phyloP scores from a whole-genome alignment of 2,888 invertebrate genomes.

The Plemyria rubiginata region DNA sequence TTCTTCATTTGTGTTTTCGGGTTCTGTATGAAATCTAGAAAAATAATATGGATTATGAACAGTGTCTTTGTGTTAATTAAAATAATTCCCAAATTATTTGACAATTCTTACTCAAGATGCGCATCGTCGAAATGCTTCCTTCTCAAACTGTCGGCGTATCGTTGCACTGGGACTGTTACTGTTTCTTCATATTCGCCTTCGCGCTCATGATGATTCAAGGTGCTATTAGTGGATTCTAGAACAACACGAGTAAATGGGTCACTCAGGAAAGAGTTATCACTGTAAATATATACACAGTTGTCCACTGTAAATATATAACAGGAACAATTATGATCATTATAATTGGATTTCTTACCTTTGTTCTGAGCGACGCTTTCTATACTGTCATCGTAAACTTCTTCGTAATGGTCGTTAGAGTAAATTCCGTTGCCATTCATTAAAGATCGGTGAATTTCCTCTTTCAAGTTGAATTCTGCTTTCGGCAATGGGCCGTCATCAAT shows the following conservation, averaged over 20 bases:
- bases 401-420: constrained; percentile 38
- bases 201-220: constrained; percentile 78
- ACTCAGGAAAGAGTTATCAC: neutral
- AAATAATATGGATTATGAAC: neutral
- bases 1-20: constrained; percentile 51
- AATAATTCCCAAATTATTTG: neutral
- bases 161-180: constrained; percentile 78
- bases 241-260: constrained; percentile 19
- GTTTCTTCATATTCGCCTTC: constrained; percentile 87
- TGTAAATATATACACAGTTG: neutral
- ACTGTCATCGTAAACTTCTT: constrained; percentile 46
- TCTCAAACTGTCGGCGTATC: constrained; percentile 83
- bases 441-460: constrained; percentile 77
- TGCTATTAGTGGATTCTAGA: constrained; percentile 59
- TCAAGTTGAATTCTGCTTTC: constrained; percentile 75
- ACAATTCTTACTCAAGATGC: constrained; percentile 60
- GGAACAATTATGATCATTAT: neutral
- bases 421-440: constrained; percentile 59
- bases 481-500: constrained; percentile 74
- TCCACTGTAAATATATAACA: neutral
- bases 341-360: constrained; percentile 47
- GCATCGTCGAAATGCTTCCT: constrained; percentile 76
- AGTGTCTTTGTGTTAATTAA: neutral
- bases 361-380: constrained; percentile 49
- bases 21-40: constrained; percentile 49